These are phyloP conservation scores for Ophion costatus DNA, from an alignment of 2,888 invertebrate species.

Conservation along the genomic window DNA sequence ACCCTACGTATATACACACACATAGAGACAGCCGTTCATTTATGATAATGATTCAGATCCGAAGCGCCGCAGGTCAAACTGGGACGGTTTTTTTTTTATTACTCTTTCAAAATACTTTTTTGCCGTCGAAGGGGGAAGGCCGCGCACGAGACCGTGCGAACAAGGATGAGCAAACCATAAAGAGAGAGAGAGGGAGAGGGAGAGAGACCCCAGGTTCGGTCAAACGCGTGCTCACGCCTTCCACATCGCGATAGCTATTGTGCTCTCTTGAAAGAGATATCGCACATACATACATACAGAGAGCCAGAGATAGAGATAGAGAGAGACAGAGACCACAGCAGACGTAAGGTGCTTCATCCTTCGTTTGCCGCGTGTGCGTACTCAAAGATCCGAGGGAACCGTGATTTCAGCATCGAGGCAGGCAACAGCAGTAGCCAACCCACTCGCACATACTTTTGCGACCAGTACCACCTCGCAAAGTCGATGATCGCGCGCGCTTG, in stretches of 20 bases:
- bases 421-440: constrained; percentile 24
- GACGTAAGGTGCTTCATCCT: constrained; percentile 28
- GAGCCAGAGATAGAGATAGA: not conserved
- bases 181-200: not conserved
- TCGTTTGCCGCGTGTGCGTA: constrained; percentile 14
- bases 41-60: not conserved
- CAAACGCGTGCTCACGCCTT: not conserved
- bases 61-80: not conserved
- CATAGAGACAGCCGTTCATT: not conserved
- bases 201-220: not conserved
- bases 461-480: not conserved
- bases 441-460: not conserved
- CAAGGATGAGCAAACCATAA: not conserved
- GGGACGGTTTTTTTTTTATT: not conserved
- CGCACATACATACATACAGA: not conserved
- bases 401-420: constrained; percentile 56
- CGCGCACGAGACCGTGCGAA: not conserved
- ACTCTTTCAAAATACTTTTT: not conserved
- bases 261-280: constrained; percentile 36
- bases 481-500: constrained; percentile 9
- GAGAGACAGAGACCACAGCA: not conserved
- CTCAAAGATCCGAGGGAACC: constrained; percentile 39
- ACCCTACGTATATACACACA: not conserved
- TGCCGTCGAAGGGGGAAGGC: not conserved
- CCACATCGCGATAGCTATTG: constrained; percentile 49